These are phyloP conservation scores for Hippopotamyrus pictus DNA, from an alignment of 2,797 vertebrate species.

Conservation along the genomic window DNA sequence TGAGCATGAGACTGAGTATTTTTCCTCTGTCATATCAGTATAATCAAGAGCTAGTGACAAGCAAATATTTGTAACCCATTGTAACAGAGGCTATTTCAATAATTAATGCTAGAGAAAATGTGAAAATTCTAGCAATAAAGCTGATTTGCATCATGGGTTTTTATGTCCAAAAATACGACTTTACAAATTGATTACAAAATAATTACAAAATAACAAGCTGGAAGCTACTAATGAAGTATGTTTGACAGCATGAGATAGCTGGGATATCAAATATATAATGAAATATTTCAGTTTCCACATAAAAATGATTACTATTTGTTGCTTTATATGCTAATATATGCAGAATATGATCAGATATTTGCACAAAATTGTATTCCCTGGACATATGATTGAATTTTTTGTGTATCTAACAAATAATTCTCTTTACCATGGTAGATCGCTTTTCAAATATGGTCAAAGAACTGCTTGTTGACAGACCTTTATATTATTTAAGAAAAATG, in stretches of 20 bases:
- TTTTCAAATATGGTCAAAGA: neutral
- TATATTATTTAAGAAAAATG: neutral
- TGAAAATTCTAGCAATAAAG: neutral
- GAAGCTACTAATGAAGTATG: neutral
- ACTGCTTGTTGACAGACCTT: neutral
- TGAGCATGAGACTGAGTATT: neutral
- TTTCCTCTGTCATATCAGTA: neutral
- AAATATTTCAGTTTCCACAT: neutral
- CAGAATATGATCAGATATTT: neutral
- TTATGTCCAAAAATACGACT: neutral
- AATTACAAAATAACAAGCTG: neutral
- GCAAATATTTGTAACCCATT: neutral
- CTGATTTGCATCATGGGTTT: neutral
- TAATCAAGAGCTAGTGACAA: neutral
- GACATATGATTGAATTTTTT: neutral
- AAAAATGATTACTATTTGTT: neutral
- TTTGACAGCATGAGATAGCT: neutral
- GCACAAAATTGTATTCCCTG: neutral
- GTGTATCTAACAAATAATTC: neutral
- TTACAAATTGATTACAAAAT: neutral
- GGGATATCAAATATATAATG: neutral
- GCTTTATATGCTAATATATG: neutral
- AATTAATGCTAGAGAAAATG: neutral
- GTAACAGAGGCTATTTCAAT: neutral
- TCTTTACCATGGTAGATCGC: neutral